Evolutionary conservation across 2,888 invertebrate genomes (phyloP).

Genomic region (Panopea generosa): DNA sequence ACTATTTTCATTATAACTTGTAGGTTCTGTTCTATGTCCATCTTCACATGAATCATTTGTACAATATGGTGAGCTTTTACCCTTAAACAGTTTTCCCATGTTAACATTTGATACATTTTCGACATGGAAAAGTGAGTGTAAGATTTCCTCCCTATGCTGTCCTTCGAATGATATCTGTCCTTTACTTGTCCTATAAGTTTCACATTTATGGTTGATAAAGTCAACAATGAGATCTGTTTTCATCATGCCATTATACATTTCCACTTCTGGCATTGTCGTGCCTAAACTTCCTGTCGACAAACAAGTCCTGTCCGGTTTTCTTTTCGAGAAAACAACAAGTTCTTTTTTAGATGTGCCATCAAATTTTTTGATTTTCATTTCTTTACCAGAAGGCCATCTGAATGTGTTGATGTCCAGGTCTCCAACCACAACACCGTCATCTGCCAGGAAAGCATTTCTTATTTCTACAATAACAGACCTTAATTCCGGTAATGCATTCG

Average conservation of each 20-base stretch:
- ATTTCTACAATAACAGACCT: conserved; percentile 44
- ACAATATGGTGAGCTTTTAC: conserved; percentile 2
- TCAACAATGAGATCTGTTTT: conserved; percentile 52
- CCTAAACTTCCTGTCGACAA: conserved; percentile 48
- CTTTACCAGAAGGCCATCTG: conserved; percentile 56
- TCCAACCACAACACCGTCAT: conserved; percentile 60
- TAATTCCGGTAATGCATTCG: background rate
- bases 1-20: background rate
- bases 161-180: conserved; percentile 72
- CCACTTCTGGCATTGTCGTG: conserved; percentile 27
- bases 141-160: conserved; percentile 73
- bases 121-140: conserved; percentile 73
- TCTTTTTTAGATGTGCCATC: conserved; percentile 4
- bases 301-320: conserved; percentile 70
- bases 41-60: conserved; percentile 23
- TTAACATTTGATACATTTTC: conserved; percentile 55
- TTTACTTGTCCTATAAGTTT: conserved; percentile 65
- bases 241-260: conserved; percentile 47
- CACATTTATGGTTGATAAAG: conserved; percentile 76
- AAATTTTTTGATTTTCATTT: conserved; percentile 23
- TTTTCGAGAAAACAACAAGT: conserved; percentile 60
- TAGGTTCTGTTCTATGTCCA: background rate
- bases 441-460: conserved; percentile 51
- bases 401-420: conserved; percentile 40
- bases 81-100: conserved; percentile 37